Conservation (phyloP, 1,140 invertebrate genomes). For the Drosophila kanapiae region DNA sequence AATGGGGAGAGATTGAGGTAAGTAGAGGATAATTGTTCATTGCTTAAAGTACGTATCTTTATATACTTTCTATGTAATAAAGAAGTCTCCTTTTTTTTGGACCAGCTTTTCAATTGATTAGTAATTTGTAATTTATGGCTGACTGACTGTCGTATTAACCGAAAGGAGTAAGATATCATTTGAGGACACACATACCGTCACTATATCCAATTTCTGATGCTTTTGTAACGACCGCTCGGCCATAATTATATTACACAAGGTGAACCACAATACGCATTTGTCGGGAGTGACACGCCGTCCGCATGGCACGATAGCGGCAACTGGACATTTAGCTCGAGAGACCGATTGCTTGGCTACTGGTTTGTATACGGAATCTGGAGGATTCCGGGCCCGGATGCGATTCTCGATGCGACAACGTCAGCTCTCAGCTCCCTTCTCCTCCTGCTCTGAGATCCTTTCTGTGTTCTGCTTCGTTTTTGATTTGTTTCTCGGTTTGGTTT, state of each 20-base stretch:
- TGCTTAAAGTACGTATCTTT: neutral
- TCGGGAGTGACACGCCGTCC: constrained; percentile 83
- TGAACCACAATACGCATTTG: constrained; percentile 85
- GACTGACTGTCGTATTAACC: constrained; percentile 10
- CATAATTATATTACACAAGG: constrained; percentile 85
- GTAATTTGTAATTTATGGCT: neutral
- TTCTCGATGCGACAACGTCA: neutral
- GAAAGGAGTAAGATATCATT: neutral
- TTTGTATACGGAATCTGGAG: constrained; percentile 11
- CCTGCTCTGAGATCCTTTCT: constrained; percentile 2
- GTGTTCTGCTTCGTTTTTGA: neutral
- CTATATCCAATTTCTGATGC: constrained; percentile 85
- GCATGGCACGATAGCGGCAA: constrained; percentile 80
- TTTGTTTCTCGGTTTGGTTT: neutral
- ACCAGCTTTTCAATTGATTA: neutral
- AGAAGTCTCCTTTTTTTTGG: neutral
- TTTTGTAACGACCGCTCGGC: constrained; percentile 85
- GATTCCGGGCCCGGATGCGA: constrained; percentile 19
- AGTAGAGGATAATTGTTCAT: neutral
- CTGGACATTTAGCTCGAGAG: constrained; percentile 70
- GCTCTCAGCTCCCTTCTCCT: neutral
- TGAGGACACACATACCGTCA: constrained; percentile 77
- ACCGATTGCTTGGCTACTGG: constrained; percentile 44
- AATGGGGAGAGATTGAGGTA: neutral
- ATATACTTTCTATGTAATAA: neutral